These are phyloP conservation scores for Calliphora vomitoria DNA, from an alignment of 2,888 invertebrate genomes.

Conservation along the genomic window DNA sequence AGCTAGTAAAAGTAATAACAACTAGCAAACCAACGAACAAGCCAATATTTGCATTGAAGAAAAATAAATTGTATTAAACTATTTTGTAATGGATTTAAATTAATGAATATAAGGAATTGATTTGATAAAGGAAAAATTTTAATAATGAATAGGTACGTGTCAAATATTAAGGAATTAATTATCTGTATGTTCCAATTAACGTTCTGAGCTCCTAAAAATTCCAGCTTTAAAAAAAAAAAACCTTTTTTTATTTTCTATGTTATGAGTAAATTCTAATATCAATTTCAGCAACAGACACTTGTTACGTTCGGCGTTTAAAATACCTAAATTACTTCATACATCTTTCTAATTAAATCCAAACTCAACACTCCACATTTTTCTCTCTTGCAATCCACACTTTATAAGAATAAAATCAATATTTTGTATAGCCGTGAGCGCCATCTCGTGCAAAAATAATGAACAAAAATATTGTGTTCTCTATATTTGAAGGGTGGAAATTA, in stretches of 20 bases:
- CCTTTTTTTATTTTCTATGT: neutral
- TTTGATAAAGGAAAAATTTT: too few species aligned
- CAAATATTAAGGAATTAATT: too few species aligned
- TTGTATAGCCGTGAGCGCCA: neutral
- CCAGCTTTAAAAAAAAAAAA: too few species aligned
- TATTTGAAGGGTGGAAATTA: neutral
- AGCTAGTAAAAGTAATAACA: too few species aligned
- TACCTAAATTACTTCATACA: neutral
- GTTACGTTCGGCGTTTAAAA: slow-evolving; percentile 32
- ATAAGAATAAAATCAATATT: slow-evolving; percentile 9
- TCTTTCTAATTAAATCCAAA: neutral
- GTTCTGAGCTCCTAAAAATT: too few species aligned
- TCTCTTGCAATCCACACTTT: neutral
- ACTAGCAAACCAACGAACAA: too few species aligned
- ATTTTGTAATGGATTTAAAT: too few species aligned
- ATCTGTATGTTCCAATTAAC: too few species aligned
- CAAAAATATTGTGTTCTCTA: neutral
- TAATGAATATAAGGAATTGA: too few species aligned
- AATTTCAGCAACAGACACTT: slow-evolving; percentile 42
- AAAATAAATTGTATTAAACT: too few species aligned
- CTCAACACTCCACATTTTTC: neutral
- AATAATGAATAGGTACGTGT: too few species aligned
- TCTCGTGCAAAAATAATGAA: slow-evolving; percentile 20
- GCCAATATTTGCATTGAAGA: too few species aligned
- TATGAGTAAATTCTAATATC: neutral